These are phyloP conservation scores for Avahi laniger DNA, from an alignment of 2,797 vertebrate genomes.

Conservation along the genomic window DNA sequence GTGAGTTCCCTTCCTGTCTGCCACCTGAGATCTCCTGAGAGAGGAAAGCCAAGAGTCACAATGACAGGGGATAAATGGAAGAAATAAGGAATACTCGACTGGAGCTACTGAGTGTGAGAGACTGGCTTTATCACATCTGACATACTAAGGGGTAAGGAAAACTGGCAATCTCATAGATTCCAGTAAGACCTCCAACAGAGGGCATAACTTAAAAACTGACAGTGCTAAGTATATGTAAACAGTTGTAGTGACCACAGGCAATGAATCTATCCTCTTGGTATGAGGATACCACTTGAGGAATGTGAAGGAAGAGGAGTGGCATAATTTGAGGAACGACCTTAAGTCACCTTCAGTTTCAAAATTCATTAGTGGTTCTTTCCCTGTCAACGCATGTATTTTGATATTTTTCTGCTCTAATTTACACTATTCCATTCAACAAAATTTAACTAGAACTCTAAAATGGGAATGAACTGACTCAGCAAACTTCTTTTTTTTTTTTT, in stretches of 20 bases:
- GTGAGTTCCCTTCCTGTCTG: neutral
- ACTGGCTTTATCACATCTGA: neutral
- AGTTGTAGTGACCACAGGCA: neutral
- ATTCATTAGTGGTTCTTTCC: neutral
- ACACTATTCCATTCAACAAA: conserved; percentile 1
- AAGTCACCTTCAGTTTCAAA: conserved; percentile 15
- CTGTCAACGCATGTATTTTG: neutral
- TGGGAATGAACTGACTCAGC: neutral
- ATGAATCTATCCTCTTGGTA: neutral
- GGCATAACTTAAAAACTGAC: neutral
- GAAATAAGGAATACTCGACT: neutral
- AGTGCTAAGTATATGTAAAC: neutral
- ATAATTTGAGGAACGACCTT: neutral
- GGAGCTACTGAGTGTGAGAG: neutral
- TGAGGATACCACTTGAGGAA: neutral
- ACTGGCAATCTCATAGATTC: neutral
- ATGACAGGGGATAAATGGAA: neutral
- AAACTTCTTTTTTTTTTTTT: neutral
- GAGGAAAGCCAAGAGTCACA: neutral
- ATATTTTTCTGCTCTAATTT: conserved; percentile 1
- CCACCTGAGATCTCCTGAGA: neutral
- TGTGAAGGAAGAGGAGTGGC: neutral
- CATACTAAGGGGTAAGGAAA: neutral
- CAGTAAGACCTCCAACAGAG: neutral
- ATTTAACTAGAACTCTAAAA: neutral